Evolutionary conservation across 53 echinoderm and acorn worm species (phyloP).

Genomic region (Pentamera pediparva): DNA sequence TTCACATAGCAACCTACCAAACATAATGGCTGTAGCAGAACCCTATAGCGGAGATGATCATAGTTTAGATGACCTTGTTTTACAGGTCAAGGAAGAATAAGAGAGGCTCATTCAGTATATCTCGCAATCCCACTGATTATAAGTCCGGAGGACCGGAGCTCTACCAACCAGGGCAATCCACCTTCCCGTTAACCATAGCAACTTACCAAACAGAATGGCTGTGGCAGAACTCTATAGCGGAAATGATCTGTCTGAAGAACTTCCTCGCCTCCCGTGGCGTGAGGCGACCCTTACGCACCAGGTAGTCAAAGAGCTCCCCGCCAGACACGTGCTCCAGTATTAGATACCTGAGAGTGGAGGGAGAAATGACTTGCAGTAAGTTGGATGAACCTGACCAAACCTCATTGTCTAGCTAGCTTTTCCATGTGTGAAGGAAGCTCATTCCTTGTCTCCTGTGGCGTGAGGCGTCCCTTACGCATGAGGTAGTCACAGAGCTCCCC

Average conservation of each 20-base stretch:
- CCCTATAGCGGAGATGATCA: slow-evolving; percentile 62
- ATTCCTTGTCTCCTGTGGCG: no score
- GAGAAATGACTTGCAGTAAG: no score
- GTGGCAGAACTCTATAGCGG: slow-evolving; percentile 97
- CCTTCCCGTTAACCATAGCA: not conserved
- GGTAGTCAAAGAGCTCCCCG: slow-evolving; percentile 91
- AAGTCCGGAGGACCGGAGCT: no score
- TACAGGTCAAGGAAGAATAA: not conserved
- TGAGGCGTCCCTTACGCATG: no score
- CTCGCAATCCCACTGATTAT: no score
- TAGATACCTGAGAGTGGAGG: slow-evolving; percentile 87
- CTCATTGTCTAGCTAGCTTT: no score
- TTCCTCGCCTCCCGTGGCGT: slow-evolving; percentile 89
- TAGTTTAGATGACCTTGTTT: not conserved
- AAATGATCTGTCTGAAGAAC: slow-evolving; percentile 97
- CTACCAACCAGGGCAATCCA: no score
- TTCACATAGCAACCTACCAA: slow-evolving; percentile 49
- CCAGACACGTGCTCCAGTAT: slow-evolving; percentile 95
- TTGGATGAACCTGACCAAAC: no score
- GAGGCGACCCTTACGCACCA: slow-evolving; percentile 90
- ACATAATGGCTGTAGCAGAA: slow-evolving; percentile 68
- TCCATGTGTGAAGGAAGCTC: no score
- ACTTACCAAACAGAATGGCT: slow-evolving; percentile 95
- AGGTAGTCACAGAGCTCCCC: no score
- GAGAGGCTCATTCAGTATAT: no score